phyloP scores from a whole-genome alignment of 2,113 vertebrate species.

The Sigmodon hispidus region DNA sequence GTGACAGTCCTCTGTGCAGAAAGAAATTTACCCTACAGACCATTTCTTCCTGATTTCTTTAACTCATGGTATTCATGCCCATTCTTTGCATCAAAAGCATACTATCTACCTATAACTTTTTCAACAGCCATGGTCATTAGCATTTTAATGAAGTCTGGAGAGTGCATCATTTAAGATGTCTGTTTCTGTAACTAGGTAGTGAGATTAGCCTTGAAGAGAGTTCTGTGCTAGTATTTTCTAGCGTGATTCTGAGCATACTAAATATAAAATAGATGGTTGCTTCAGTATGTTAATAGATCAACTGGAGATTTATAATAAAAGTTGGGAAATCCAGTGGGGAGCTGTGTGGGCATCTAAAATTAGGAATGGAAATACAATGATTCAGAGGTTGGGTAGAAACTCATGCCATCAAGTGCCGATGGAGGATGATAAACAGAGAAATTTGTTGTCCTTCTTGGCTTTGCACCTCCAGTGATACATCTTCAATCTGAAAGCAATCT shows the following conservation, averaged over 20 bases:
- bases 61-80: too few species aligned
- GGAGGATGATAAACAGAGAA: background rate
- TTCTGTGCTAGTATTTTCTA: background rate
- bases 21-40: background rate
- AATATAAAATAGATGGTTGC: background rate
- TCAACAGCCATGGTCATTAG: background rate
- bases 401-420: too few species aligned
- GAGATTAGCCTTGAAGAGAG: background rate
- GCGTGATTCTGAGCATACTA: background rate
- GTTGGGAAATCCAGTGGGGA: background rate
- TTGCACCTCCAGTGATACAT: background rate
- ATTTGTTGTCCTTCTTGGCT: background rate
- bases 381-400: background rate
- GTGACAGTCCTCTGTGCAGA: too few species aligned
- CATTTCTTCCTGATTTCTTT: background rate
- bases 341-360: background rate
- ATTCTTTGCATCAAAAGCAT: background rate
- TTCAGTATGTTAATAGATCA: background rate
- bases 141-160: slow-evolving; percentile 19
- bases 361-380: background rate
- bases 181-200: background rate
- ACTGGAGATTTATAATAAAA: background rate
- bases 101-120: background rate
- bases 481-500: background rate
- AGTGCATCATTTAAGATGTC: background rate